These are phyloP conservation scores for Pterophyllum scalare DNA, from an alignment of 2,113 vertebrate genomes.

Conservation along the genomic window DNA sequence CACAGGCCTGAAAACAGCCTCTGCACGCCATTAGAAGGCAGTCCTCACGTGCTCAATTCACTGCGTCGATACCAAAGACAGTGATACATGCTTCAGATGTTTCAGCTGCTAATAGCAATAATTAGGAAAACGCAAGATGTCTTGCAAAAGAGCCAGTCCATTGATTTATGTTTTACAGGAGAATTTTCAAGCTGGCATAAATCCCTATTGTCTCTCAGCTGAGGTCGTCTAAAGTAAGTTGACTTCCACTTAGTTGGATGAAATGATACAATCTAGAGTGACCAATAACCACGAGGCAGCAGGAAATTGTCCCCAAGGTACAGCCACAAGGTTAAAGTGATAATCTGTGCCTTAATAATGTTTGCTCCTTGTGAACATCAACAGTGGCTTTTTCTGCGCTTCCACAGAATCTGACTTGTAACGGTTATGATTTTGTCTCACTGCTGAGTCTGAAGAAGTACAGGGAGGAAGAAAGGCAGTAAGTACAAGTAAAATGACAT, in stretches of 20 bases:
- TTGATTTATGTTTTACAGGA: slow-evolving; percentile 66
- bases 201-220: slow-evolving; percentile 12
- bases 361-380: slow-evolving; percentile 20
- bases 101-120: slow-evolving; percentile 67
- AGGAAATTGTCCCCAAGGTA: slow-evolving; percentile 44
- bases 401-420: background rate
- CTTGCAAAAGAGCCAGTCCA: slow-evolving; percentile 37
- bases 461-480: background rate
- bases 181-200: slow-evolving; percentile 39
- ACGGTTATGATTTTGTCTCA: slow-evolving; percentile 31
- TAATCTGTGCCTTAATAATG: slow-evolving; percentile 59
- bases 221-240: slow-evolving; percentile 30
- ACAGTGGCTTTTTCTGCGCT: background rate
- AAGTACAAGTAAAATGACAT: background rate
- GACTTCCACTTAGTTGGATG: slow-evolving; percentile 66
- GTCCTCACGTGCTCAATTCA: slow-evolving; percentile 55
- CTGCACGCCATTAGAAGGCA: slow-evolving; percentile 50
- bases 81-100: slow-evolving; percentile 69
- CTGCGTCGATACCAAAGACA: slow-evolving; percentile 69
- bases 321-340: slow-evolving; percentile 59
- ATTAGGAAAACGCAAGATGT: slow-evolving; percentile 73
- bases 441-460: background rate
- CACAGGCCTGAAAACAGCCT: slow-evolving; percentile 19
- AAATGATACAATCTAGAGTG: slow-evolving; percentile 52
- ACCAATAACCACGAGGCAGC: slow-evolving; percentile 53